Base-by-base conservation (phyloP, 2,888 invertebrate genomes). In the Drosophila flavopinicola region DNA sequence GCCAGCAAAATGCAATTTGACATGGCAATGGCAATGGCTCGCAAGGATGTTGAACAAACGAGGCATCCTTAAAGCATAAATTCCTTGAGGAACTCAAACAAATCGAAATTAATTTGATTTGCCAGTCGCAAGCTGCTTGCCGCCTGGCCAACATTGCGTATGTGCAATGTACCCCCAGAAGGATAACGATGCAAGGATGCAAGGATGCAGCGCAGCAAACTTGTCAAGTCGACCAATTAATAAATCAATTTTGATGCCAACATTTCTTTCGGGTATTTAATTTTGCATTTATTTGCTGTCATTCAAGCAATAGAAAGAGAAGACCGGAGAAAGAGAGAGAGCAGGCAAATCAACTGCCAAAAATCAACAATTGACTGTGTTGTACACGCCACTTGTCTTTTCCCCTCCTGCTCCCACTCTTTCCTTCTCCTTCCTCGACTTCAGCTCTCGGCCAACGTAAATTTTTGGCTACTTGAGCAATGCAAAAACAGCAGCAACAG, bases 181-280 rank as follows among this genome's bases (percentile, higher is more conserved):
- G 15, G 3, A 47, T 45, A 45, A 35, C 35, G 48, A 27, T n/a
- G n/a, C n/a, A n/a, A n/a, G n/a, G n/a, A n/a, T n/a, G n/a, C n/a
- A n/a, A n/a, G n/a, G n/a, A n/a, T n/a, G n/a, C n/a, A n/a, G n/a
- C n/a, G n/a, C n/a, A n/a, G n/a, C n/a, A n/a, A 48, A 54, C 57
- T 66, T 75, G 83, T 80, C 83, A 78, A 64, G 66, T 58, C 48
- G 60, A 42, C 45, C 88, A 86, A 88, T 88, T 85, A 87, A 88
- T 88, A 88, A 85, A 87, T 82, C 75, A 76, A 85, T 60, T 71
- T 49, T 70, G 66, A 64, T 48, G 24, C 52, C 29, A 41, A 42
- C 47, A 49, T 35, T 61, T 65, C 69, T 69, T 78, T 42, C 53
- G 52, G 44, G 54, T 38, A 63, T 66, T 82, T 72, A 64, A 78